Conservation (phyloP, 2,797 vertebrate genomes). For the Coluber constrictor region DNA sequence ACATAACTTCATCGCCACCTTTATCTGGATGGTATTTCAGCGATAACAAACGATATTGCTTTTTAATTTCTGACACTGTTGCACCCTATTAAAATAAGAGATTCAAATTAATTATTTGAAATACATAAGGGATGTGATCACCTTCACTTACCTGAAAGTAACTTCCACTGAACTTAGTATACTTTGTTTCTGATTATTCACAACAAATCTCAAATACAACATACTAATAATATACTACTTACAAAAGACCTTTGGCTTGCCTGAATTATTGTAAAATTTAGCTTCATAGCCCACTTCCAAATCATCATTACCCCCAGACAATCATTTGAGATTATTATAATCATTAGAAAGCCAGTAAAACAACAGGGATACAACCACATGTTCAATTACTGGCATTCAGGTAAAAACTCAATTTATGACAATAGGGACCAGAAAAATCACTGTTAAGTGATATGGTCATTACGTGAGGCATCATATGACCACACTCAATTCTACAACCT, state of each 20-base stretch:
- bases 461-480: background rate
- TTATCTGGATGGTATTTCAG: slow-evolving; percentile 95
- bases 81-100: slow-evolving; percentile 78
- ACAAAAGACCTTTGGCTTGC: background rate
- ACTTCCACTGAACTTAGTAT: background rate
- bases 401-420: background rate
- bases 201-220: background rate
- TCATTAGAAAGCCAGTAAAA: background rate
- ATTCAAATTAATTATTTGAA: slow-evolving; percentile 38
- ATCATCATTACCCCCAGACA: background rate
- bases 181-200: background rate
- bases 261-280: background rate
- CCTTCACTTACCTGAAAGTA: background rate
- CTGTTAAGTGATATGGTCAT: background rate
- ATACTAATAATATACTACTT: background rate
- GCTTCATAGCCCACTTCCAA: too few relatives aligned
- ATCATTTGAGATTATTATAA: background rate
- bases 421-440: background rate
- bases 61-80: slow-evolving; percentile 90
- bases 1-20: slow-evolving; percentile 92
- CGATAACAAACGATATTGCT: slow-evolving; percentile 90
- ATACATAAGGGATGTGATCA: background rate
- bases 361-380: background rate
- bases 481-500: background rate
- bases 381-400: background rate